Evolutionary conservation across 2,888 invertebrate genomes (phyloP), one percentile per base, ranked within the genome.

Genomic region (Heliconius sara): DNA sequence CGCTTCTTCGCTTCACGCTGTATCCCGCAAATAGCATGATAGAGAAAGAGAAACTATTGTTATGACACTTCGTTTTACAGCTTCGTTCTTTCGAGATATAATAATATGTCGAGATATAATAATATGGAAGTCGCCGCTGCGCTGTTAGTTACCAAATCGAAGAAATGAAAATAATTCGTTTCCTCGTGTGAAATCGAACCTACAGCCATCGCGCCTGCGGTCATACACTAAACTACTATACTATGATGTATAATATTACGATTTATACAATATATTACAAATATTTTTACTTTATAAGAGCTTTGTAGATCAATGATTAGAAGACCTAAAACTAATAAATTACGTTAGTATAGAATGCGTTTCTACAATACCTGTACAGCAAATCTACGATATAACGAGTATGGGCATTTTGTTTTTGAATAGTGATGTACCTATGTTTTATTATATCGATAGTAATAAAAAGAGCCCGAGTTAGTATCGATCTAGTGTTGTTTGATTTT

Each of bases 311-410:
- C 84, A 85, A 85, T 84, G 88, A 89, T 88, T 88, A 60, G 87
- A 86, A 83, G 83, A 84, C 81, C 84, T 84, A 85, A 85, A 86
- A 85, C 85, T 85, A 86, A 90, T 89, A 90, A 89, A 90, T 84
- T 85, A 86, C 86, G 87, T 86, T 85, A 86, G 84, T 86, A 85
- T 86, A 87, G 86, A 88, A 89, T 89, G 87, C 87, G 86, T 89
- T 90, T 90, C 87, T 87, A 85, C 85, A 82, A 83, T 84, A 83
- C 85, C 84, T 75, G 39, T 73, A 73, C 73, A 73, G n/a, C 73
- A 73, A 73, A 73, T 73, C 73, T 60, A 39, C 34, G 39, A 22
- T 60, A 34, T 70, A 73, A 87, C 85, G 85, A 85, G 84, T 87
- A 85, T 85, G 84, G 85, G 85, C 85, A 83, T 84, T 83, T 84